Base-by-base conservation (phyloP, 2,113 vertebrate genomes). In the Nothocercus nigrocapillus region DNA sequence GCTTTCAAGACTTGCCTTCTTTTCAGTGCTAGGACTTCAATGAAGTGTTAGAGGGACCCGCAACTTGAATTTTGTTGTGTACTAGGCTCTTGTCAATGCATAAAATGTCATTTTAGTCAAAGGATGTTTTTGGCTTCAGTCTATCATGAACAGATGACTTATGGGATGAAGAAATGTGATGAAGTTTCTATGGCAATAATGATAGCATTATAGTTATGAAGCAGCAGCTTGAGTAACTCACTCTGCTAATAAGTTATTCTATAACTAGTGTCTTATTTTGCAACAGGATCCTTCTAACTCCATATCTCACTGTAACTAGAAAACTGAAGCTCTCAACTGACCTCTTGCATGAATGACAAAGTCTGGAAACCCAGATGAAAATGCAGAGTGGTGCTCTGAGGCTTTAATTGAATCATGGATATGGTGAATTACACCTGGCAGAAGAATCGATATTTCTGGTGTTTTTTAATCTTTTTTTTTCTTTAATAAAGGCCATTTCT, bases 101-200 rank as follows among this genome's bases (percentile, higher is more conserved):
- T 4, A 78, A 24, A 70, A 27, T 3, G 2, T 54, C 12, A 5
- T 67, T 81, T 36, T 30, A 72, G 28, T 72, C 63, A 75, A 72
- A 54, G 28, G 10, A 66, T 63, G 13, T 18, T 82, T 94, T 92
- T 81, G 13, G 19, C 34, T 44, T 30, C 22, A n/a, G 4, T 21
- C 25, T 30, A 25, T 13, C 70, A 22, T 32, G 11, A 18, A 18
- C 63, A 51, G 6, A 44, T 83, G 47, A 53, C 11, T 8, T 3
- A 1, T 0, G 0, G 25, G 5, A 4, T 22, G 8, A 80, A 85
- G 25, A 69, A 79, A 36, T 2, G 1, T 82, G 7, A 2, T n/a
- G 67, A 27, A 21, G 3, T 34, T 87, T 30, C 32, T 63, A 49
- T 32, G 45, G 7, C n/a, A 19, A 3, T 32, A 9, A 9, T 3